A percentile compares a stretch with the other conserved stretches of the same genome.
Evolutionary conservation across 64 coral and sea anemone species (phyloP).

Genomic region (Astreopora myriophthalma): DNA sequence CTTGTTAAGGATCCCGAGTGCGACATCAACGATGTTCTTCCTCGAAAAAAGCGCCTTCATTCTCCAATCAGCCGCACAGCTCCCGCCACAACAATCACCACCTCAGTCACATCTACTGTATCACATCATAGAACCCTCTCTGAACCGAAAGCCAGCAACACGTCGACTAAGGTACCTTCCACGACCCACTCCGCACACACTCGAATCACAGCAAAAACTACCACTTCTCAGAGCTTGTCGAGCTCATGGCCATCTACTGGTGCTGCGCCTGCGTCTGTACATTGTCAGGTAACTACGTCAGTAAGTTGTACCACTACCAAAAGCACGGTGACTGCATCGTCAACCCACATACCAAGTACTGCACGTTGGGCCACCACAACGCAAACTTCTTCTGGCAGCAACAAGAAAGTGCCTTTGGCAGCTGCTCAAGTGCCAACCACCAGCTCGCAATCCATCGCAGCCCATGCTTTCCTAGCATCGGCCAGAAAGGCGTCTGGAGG

Average conservation of each 20-base stretch:
- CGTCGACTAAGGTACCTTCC: background rate
- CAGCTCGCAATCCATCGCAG: slow-evolving; percentile 25
- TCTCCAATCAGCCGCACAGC: slow-evolving; percentile 52
- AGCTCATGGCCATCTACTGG: slow-evolving; percentile 34
- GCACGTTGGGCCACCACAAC: slow-evolving; percentile 60
- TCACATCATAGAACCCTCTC: slow-evolving; percentile 31
- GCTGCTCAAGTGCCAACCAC: slow-evolving; percentile 44
- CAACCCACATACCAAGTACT: slow-evolving; percentile 66
- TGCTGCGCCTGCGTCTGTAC: background rate
- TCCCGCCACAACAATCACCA: slow-evolving; percentile 44
- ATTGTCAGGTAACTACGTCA: background rate
- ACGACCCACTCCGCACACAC: slow-evolving; percentile 24
- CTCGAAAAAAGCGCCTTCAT: slow-evolving; percentile 75
- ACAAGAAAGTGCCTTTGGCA: slow-evolving; percentile 47
- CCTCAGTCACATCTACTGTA: slow-evolving; percentile 54
- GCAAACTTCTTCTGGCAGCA: slow-evolving; percentile 13
- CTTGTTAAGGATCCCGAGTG: slow-evolving; percentile 98
- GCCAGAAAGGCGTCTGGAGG: slow-evolving; percentile 63
- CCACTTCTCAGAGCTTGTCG: slow-evolving; percentile 27
- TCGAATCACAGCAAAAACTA: slow-evolving; percentile 14
- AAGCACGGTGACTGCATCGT: background rate
- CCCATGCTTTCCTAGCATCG: background rate
- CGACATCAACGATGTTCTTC: slow-evolving; percentile 98
- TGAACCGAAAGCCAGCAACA: slow-evolving; percentile 19
- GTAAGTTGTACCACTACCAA: slow-evolving; percentile 25